phyloP scores from a whole-genome alignment of 2,888 invertebrate species.

The Caenorhabditis becei region DNA sequence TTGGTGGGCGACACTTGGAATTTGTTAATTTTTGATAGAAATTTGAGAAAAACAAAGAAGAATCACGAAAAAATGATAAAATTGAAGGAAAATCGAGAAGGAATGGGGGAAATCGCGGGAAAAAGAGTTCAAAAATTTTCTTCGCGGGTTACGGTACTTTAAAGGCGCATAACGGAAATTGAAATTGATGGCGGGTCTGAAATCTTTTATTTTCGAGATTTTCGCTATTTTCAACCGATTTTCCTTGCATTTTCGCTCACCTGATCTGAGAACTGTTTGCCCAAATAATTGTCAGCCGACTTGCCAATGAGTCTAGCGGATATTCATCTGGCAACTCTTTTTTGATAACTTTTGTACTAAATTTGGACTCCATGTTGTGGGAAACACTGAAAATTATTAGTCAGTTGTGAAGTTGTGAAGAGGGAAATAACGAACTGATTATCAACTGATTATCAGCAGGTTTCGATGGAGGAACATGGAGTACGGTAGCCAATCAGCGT shows the following conservation, averaged over 20 bases:
- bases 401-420: neutral
- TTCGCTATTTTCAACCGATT: no score
- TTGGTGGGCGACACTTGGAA: neutral
- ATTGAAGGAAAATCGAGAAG: neutral
- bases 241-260: neutral
- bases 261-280: neutral
- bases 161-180: neutral
- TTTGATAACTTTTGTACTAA: slow-evolving; percentile 3
- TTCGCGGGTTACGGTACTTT: neutral
- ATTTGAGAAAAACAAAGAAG: no score
- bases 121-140: neutral
- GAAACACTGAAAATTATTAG: neutral
- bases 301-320: slow-evolving; percentile 1
- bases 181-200: neutral
- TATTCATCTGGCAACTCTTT: neutral
- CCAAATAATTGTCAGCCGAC: slow-evolving; percentile 3
- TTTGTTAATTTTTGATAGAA: neutral
- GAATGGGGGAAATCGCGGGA: neutral
- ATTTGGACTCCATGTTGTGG: neutral
- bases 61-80: neutral
- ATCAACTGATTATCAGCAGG: neutral
- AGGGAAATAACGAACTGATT: neutral
- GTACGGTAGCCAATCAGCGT: neutral
- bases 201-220: no score
- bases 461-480: neutral